phyloP scores from a whole-genome alignment of 2,888 invertebrate genomes.

The Melanostoma mellinum region DNA sequence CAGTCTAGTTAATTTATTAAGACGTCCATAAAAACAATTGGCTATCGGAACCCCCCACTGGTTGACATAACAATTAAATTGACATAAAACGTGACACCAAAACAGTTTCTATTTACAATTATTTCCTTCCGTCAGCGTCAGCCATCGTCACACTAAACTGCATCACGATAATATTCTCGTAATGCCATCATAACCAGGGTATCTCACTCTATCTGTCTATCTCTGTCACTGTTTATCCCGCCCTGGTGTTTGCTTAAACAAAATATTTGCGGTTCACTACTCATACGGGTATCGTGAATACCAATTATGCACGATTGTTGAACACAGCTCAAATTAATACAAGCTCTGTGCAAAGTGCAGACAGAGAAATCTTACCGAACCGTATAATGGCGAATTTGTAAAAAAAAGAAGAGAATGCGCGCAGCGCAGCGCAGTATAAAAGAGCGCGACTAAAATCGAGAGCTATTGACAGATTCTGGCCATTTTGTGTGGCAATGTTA shows the following conservation, averaged over 20 bases:
- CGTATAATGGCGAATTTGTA: conserved; percentile 13
- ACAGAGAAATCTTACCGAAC: conserved; percentile 10
- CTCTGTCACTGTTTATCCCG: conserved; percentile 16
- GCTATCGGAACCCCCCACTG: conserved; percentile 11
- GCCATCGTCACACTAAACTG: conserved; percentile 59
- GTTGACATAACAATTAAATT: conserved; percentile 47
- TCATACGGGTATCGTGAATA: conserved; percentile 61
- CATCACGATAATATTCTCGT: conserved; percentile 58
- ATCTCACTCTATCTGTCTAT: conserved; percentile 11
- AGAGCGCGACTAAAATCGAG: background rate
- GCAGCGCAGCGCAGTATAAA: conserved; percentile 6
- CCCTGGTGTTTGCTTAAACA: conserved; percentile 48
- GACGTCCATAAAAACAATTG: conserved; percentile 2
- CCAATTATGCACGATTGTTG: conserved; percentile 68
- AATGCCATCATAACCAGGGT: conserved; percentile 54
- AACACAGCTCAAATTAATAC: conserved; percentile 48
- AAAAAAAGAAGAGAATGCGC: conserved; percentile 18
- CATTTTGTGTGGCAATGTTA: background rate
- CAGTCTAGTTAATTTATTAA: background rate
- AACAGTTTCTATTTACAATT: conserved; percentile 59
- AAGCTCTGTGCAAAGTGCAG: conserved; percentile 7
- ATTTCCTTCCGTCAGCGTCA: conserved; percentile 43
- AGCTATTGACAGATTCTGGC: background rate
- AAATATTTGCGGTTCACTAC: conserved; percentile 70
- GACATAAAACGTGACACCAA: conserved; percentile 53